phyloP scores from a whole-genome alignment of 2,113 vertebrate species.

The Benitochromis conjunctus region DNA sequence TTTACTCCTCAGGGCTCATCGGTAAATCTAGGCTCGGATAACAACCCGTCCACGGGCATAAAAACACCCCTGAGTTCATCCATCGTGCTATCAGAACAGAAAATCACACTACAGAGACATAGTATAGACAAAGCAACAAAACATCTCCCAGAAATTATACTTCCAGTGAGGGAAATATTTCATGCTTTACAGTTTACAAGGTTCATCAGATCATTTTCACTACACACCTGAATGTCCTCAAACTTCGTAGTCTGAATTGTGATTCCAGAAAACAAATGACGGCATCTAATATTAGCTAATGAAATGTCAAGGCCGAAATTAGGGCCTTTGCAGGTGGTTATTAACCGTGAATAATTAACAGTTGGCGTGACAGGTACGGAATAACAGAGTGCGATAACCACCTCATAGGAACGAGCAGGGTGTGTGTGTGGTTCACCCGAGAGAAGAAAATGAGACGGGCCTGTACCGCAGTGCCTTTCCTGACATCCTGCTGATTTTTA shows the following conservation, averaged over 20 bases:
- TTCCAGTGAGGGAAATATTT: not conserved
- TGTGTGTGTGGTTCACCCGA: not conserved
- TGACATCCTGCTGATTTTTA: conserved; percentile 23
- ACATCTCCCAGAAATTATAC: not conserved
- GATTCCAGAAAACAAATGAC: conserved; percentile 25
- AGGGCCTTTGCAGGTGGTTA: conserved; percentile 21
- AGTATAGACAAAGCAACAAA: not conserved
- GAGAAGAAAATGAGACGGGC: conserved; percentile 1
- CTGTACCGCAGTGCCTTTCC: not conserved
- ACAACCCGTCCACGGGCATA: not conserved
- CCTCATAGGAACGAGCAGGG: not conserved
- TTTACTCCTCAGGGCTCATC: not conserved
- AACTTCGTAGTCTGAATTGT: conserved; percentile 18
- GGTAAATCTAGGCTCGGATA: not conserved
- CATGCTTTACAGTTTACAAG: not conserved
- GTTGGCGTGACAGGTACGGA: conserved; percentile 1
- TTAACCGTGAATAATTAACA: conserved; percentile 50
- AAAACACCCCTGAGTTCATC: not conserved
- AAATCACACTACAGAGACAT: not conserved
- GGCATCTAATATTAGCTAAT: conserved; percentile 26
- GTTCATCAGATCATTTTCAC: conserved; percentile 1
- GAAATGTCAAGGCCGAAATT: conserved; percentile 30
- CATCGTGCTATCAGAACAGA: not conserved
- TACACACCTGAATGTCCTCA: not conserved
- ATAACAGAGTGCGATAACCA: conserved; percentile 30